Evolutionary conservation across 92 coral and sea anemone species (phyloP).

Genomic region (Chrysogorgia sp.): DNA sequence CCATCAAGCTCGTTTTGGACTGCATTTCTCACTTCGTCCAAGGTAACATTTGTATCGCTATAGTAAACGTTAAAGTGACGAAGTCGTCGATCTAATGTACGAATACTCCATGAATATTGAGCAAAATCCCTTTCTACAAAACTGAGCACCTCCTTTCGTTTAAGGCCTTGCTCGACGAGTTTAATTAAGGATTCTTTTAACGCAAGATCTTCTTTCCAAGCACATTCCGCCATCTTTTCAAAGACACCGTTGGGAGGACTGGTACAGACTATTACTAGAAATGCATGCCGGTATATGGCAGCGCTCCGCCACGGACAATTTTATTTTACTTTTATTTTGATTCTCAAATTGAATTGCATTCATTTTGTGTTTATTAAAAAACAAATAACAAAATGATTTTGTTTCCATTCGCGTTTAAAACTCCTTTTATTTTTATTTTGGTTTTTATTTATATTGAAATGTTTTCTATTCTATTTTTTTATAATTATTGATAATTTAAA

Average conservation of each 20-base stretch:
- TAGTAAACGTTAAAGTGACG: slow-evolving; percentile 60
- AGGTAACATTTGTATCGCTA: slow-evolving; percentile 48
- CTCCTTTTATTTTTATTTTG: not conserved
- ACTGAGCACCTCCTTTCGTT: not conserved
- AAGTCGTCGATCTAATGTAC: slow-evolving; percentile 37
- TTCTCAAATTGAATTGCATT: slow-evolving; percentile 14
- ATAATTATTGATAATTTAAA: not conserved
- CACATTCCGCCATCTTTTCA: not conserved
- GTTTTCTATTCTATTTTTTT: not conserved
- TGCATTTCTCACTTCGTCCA: slow-evolving; percentile 57
- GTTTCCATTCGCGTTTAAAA: not conserved
- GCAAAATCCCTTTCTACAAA: slow-evolving; percentile 5
- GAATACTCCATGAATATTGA: slow-evolving; percentile 18
- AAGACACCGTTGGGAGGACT: not conserved
- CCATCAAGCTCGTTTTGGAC: slow-evolving; percentile 58
- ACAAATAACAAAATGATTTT: not conserved
- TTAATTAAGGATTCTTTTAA: slow-evolving; percentile 14
- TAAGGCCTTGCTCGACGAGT: not conserved
- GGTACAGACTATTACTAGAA: not conserved
- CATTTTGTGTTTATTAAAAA: slow-evolving; percentile 23
- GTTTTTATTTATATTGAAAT: not conserved
- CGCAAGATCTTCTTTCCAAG: slow-evolving; percentile 18
- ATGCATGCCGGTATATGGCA: slow-evolving; percentile 21
- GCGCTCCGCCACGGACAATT: slow-evolving; percentile 45
- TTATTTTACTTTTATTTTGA: slow-evolving; percentile 19